Evolutionary conservation across 2,797 vertebrate species (phyloP).

Genomic region (Macropodus opercularis): DNA sequence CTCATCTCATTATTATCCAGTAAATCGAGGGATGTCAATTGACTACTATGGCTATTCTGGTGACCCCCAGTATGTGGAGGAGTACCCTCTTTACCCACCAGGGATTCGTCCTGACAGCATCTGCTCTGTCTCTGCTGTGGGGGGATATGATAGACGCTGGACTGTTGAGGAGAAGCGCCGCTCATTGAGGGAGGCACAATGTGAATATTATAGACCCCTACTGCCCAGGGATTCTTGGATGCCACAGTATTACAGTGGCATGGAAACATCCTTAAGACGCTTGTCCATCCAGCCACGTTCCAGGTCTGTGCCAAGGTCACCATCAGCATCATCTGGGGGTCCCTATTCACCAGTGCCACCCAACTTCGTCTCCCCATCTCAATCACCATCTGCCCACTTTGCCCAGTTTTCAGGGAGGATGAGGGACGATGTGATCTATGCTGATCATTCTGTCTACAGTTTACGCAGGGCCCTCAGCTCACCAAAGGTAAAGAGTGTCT

Average conservation of each 20-base stretch:
- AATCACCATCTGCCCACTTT: conserved; percentile 87
- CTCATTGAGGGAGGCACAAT: conserved; percentile 85
- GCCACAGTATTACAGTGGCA: conserved; percentile 78
- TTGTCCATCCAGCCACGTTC: conserved; percentile 91
- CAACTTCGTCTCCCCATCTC: conserved; percentile 86
- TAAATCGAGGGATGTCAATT: conserved; percentile 79
- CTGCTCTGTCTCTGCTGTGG: conserved; percentile 88
- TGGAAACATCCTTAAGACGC: conserved; percentile 87
- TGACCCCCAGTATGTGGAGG: conserved; percentile 86
- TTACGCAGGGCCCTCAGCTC: conserved; percentile 92
- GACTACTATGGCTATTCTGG: conserved; percentile 87
- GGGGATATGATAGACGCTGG: conserved; percentile 88
- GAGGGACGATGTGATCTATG: conserved; percentile 86
- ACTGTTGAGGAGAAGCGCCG: conserved; percentile 85
- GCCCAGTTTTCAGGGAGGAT: conserved; percentile 80
- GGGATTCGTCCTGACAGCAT: conserved; percentile 93
- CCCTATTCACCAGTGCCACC: conserved; percentile 83
- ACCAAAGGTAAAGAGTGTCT: conserved; percentile 85
- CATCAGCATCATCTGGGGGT: conserved; percentile 88
- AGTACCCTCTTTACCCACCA: conserved; percentile 88
- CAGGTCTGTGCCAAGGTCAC: conserved; percentile 92
- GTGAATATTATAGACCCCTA: conserved; percentile 57
- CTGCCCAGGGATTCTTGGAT: conserved; percentile 62
- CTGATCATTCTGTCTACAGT: conserved; percentile 85
- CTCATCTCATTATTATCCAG: conserved; percentile 85